Percentiles rank a stretch among this genome's conserved stretches.
phyloP scores from a whole-genome alignment of 2,888 invertebrate genomes.

The Nemotelus nigrinus region DNA sequence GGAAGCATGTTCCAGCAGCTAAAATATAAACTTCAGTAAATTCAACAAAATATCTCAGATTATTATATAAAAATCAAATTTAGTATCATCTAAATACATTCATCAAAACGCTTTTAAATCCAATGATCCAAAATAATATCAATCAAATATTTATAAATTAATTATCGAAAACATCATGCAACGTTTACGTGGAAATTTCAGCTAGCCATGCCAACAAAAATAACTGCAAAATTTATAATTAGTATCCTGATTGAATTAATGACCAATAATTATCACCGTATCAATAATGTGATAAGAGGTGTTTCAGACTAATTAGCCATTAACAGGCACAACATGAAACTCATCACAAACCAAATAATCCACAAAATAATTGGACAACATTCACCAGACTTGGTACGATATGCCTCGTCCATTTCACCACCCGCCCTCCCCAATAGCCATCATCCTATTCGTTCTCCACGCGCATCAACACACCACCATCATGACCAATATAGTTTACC shows the following conservation, averaged over 20 bases:
- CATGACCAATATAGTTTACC: constrained; percentile 31
- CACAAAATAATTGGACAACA: constrained; percentile 44
- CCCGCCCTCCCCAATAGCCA: not conserved
- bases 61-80: too few relatives aligned
- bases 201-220: not conserved
- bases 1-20: too few relatives aligned
- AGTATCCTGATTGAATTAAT: constrained; percentile 35
- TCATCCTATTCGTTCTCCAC: not conserved
- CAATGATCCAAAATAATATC: not conserved
- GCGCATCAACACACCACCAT: constrained; percentile 1
- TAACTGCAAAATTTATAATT: constrained; percentile 30
- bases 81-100: too few relatives aligned
- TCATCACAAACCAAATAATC: constrained; percentile 43
- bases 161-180: not conserved
- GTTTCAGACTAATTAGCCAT: constrained; percentile 43
- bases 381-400: constrained; percentile 2
- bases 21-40: too few relatives aligned
- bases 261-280: constrained; percentile 40
- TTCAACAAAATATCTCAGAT: too few relatives aligned
- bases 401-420: not conserved
- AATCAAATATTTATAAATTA: not conserved
- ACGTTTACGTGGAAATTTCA: not conserved
- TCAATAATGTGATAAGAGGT: constrained; percentile 45
- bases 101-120: too few relatives aligned
- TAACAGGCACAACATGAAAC: constrained; percentile 40